Base-by-base conservation (phyloP, 2,888 invertebrate species). In the Tinea pellionella region DNA sequence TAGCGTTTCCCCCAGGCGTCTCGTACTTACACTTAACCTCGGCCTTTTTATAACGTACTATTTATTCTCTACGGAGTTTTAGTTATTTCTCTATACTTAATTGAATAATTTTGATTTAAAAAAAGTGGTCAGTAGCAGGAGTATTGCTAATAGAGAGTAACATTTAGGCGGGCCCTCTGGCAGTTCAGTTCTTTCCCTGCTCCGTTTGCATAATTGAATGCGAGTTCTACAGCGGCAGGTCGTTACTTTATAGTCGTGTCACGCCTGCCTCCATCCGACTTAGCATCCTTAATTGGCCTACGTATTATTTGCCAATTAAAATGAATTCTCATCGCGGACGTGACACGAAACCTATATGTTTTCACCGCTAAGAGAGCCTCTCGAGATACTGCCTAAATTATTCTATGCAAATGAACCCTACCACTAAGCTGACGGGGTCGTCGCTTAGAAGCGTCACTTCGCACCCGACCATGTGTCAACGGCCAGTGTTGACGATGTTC, bases 281-380 rank as follows among this genome's bases (percentile, higher is more conserved):
- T 83, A 83, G 85, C 82, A 86, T 85, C 86, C 84, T 78, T 88
- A 87, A 88, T 88, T 88, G 84, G 82, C 80, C 80, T 85, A 77
- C 84, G 87, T 87, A 88, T 88, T 87, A 88, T 88, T 87, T 87
- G 87, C 87, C 87, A 88, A 88, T 88, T 88, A 88, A 86, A 87
- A 86, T 82, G 83, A 85, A 87, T 85, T 88, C 79, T 85, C 87
- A 80, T 83, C 72, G 80, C 69, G 76, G 71, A 87, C 86, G 85
- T 87, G 86, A 85, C 79, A 70, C 69, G 85, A 85, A 87, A 85
- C 77, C 78, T 73, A 72, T 78, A 82, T 80, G 74, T 75, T 77
- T 75, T 73, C 69, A 64, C 65, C 64, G 66, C 66, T 66, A 71
- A 74, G 75, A 75, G 76, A 74, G 71, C 66, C 68, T 68, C 68